Percentiles rank a stretch among this genome's conserved stretches.
These are phyloP conservation scores for Notarius quadriscutis DNA, from an alignment of 2,113 vertebrate species.

Conservation along the genomic window DNA sequence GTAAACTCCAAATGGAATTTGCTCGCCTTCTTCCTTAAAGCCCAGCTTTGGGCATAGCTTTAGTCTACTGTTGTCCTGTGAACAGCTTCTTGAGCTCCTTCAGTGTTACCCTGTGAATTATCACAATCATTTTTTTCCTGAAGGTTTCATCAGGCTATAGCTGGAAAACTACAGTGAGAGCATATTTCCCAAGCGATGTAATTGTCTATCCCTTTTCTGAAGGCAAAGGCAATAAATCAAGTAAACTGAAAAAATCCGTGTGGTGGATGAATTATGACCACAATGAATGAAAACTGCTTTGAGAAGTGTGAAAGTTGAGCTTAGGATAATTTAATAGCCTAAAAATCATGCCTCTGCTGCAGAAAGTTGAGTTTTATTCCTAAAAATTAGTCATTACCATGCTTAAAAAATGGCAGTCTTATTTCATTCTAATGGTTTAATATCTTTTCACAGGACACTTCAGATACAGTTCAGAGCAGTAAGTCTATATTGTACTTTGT, in stretches of 20 bases:
- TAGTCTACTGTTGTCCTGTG: background rate
- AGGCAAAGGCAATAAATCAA: background rate
- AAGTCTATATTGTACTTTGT: conserved; percentile 63
- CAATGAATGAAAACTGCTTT: background rate
- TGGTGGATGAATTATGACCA: background rate
- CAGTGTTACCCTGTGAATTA: background rate
- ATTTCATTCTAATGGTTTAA: conserved; percentile 26
- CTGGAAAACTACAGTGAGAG: background rate
- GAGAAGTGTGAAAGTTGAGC: background rate
- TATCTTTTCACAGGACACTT: conserved; percentile 63
- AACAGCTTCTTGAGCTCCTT: background rate
- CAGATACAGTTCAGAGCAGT: conserved; percentile 72
- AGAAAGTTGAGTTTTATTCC: background rate
- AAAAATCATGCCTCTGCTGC: background rate
- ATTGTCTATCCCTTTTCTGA: background rate
- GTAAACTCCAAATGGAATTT: background rate
- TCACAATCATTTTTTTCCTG: background rate
- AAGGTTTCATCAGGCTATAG: background rate
- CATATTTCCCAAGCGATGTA: background rate
- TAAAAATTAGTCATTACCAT: background rate
- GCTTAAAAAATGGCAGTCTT: background rate
- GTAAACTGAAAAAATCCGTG: background rate
- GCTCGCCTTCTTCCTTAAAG: background rate
- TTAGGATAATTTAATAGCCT: background rate
- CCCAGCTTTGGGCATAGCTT: background rate